These are phyloP conservation scores for Boloria euphrosyne DNA, from an alignment of 2,888 invertebrate species.

Conservation along the genomic window DNA sequence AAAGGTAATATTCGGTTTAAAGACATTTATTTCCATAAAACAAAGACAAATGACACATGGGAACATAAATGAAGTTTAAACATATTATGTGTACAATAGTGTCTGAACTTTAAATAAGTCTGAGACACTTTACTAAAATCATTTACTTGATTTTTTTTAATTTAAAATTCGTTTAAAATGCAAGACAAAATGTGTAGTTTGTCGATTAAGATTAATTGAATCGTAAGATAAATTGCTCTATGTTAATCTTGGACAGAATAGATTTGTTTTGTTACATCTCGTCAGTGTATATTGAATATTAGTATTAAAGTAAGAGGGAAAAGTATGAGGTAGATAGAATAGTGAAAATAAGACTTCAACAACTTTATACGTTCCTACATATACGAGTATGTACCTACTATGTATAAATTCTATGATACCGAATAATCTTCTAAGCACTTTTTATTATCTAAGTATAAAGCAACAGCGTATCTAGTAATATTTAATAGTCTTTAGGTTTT, in stretches of 20 bases:
- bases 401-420: too few relatives aligned
- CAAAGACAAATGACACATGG: too few relatives aligned
- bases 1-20: too few relatives aligned
- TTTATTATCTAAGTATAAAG: too few relatives aligned
- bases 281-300: not conserved
- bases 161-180: constrained; percentile 21
- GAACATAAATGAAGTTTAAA: too few relatives aligned
- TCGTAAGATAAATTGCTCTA: constrained; percentile 30
- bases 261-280: constrained; percentile 16
- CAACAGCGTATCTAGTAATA: too few relatives aligned
- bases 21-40: too few relatives aligned
- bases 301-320: not conserved
- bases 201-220: constrained; percentile 35
- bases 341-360: not conserved
- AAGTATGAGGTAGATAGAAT: not conserved
- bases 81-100: too few relatives aligned
- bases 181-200: constrained; percentile 31
- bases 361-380: not conserved
- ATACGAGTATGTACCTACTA: not conserved
- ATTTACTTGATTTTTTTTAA: constrained; percentile 9
- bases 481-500: too few relatives aligned
- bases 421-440: too few relatives aligned
- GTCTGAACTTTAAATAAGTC: not conserved
- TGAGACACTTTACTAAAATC: not conserved
- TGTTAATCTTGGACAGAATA: constrained; percentile 24